These are phyloP conservation scores for Ophion ellenae DNA, from an alignment of 2,888 invertebrate genomes.

Conservation along the genomic window DNA sequence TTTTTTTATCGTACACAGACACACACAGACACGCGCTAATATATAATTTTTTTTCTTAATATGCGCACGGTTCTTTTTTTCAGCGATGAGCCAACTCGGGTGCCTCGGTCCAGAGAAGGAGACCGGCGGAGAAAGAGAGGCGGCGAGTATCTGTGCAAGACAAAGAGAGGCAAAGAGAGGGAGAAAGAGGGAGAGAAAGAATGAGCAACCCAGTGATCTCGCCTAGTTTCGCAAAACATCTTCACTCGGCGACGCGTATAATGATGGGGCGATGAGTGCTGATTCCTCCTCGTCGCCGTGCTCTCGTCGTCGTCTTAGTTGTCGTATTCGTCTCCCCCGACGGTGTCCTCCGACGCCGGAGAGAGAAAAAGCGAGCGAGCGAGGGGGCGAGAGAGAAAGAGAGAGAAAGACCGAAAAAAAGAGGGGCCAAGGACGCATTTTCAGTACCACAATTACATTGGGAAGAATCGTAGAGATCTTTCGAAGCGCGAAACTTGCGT, in stretches of 20 bases:
- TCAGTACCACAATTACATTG: slow-evolving; percentile 79
- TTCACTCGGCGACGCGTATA: slow-evolving; percentile 53
- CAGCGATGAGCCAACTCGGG: slow-evolving; percentile 28
- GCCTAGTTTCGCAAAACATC: slow-evolving; percentile 59
- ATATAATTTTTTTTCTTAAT: slow-evolving; percentile 23
- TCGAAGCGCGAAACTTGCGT: neutral
- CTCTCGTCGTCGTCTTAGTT: slow-evolving; percentile 35
- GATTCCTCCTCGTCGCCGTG: slow-evolving; percentile 60
- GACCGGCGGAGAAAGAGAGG: no score
- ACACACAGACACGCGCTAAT: neutral
- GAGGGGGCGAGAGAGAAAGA: neutral
- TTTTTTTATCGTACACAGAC: neutral
- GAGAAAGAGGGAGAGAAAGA: slow-evolving; percentile 1
- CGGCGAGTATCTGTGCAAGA: neutral
- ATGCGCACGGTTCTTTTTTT: slow-evolving; percentile 34
- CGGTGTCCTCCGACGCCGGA: slow-evolving; percentile 1
- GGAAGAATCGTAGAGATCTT: slow-evolving; percentile 5
- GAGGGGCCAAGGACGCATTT: slow-evolving; percentile 68
- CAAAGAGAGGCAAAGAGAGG: neutral
- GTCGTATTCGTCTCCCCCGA: slow-evolving; percentile 1
- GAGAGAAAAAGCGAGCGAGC: slow-evolving; percentile 28
- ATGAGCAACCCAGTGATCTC: slow-evolving; percentile 52
- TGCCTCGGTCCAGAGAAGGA: neutral
- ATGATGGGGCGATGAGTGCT: slow-evolving; percentile 61
- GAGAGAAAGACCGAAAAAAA: slow-evolving; percentile 28